Percentiles rank a stretch among this genome's conserved stretches.
These are phyloP conservation scores for Sebastes matsubarae DNA, from an alignment of 2,797 vertebrate species.

Conservation along the genomic window DNA sequence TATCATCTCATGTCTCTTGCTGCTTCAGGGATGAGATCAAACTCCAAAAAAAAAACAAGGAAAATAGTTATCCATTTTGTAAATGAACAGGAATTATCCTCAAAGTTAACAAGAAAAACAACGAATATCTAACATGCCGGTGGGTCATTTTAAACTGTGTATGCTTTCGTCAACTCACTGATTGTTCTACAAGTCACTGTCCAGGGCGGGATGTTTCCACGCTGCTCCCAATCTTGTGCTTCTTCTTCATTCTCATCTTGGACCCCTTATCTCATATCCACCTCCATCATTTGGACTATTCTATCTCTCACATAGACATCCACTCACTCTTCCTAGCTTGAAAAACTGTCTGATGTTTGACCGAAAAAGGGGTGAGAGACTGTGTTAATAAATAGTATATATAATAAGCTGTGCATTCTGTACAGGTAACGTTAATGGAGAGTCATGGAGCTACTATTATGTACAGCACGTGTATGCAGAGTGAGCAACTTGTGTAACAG, in stretches of 20 bases:
- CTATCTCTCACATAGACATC: neutral
- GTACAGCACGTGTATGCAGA: slow-evolving; percentile 45
- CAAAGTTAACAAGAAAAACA: neutral
- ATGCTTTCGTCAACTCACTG: slow-evolving; percentile 5
- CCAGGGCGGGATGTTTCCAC: neutral
- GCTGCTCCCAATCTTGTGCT: neutral
- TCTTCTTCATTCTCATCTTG: neutral
- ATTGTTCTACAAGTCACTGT: slow-evolving; percentile 10
- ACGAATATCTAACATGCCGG: neutral
- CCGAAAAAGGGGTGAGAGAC: neutral
- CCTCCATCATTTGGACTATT: slow-evolving; percentile 1
- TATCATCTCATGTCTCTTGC: neutral
- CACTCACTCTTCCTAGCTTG: neutral
- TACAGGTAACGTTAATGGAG: slow-evolving; percentile 51
- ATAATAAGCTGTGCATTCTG: slow-evolving; percentile 51
- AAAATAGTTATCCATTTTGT: neutral
- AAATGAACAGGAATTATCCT: neutral
- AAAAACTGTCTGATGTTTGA: slow-evolving; percentile 14
- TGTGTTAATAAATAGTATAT: neutral
- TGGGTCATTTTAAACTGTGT: slow-evolving; percentile 1
- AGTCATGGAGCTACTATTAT: slow-evolving; percentile 50
- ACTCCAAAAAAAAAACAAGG: neutral
- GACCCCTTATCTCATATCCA: neutral
- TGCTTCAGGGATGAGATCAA: neutral
- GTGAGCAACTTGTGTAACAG: slow-evolving; percentile 49